Base-by-base conservation (phyloP, 2,888 invertebrate genomes). In the Metopia argyrocephala region DNA sequence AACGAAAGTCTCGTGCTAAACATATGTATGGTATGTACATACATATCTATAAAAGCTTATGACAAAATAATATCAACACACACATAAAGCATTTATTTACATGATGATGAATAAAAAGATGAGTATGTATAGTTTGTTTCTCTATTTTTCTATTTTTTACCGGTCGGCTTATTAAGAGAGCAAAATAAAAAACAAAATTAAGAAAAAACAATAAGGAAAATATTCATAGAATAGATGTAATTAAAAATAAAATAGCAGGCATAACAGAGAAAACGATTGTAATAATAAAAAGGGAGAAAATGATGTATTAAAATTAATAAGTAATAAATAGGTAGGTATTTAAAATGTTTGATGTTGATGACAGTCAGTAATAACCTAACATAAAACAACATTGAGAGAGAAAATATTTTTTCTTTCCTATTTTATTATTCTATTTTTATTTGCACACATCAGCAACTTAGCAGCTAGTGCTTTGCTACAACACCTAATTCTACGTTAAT, bases 1-100 rank as follows among this genome's bases (percentile, higher is more conserved):
- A 48, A 76, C 68, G 68, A 64, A 80, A 69, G 68, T 80, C 80
- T 80, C 76, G 78, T 79, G 78, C 62, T 70, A 45, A 38, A 52
- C 56, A 69, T 61, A 38, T 27, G 3, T 46, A n/a, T 48, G 38
- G 28, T 20, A 46, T 18, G 23, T 59, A 57, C 64, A 54, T 46
- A 27, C 59, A 31, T 18, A 54, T 62, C 46, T 62, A 20, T 45
- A 12, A 57, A 28, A 56, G 21, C 21, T 45, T 45, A 28, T 64
- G 62, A 54, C 56, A 71, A 65, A 66, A 27, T 9, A 31, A 57
- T 23, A 38, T 18, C 52, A 61, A 25, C 48, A 62, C 46, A 21
- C 18, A n/a, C 45, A 25, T 28, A 48, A 50, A 52, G 27, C n/a
- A 48, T 38, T 54, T 20, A 20, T n/a, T n/a, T n/a, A n/a, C n/a